Percentiles rank a stretch among this genome's conserved stretches.
Conservation (phyloP, 2,888 invertebrate species). For the Melipona bicolor region DNA sequence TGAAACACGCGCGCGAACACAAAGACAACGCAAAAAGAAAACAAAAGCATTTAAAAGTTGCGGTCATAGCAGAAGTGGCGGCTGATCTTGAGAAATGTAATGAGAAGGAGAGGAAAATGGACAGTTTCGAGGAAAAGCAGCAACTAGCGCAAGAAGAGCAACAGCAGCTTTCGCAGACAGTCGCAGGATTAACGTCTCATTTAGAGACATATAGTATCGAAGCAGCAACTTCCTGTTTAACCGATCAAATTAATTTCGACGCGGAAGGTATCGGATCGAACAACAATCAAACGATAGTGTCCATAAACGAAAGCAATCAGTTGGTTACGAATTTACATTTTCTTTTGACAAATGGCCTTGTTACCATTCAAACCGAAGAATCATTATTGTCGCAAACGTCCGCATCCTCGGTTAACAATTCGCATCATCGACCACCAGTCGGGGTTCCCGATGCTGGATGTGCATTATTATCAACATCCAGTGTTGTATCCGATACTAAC, state of each 20-base stretch:
- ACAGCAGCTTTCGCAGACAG: constrained; percentile 16
- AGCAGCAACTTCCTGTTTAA: constrained; percentile 55
- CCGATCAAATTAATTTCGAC: constrained; percentile 77
- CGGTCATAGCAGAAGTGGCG: constrained; percentile 70
- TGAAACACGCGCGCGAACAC: constrained; percentile 84
- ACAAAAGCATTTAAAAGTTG: constrained; percentile 68
- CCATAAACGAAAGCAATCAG: constrained; percentile 78
- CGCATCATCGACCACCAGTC: constrained; percentile 5
- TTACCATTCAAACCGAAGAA: constrained; percentile 84
- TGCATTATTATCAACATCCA: background rate
- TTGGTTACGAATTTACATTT: constrained; percentile 79
- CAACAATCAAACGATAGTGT: constrained; percentile 83
- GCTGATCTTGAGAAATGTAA: constrained; percentile 59
- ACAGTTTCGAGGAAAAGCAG: constrained; percentile 8
- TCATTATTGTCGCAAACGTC: constrained; percentile 71
- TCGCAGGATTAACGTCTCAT: constrained; percentile 40
- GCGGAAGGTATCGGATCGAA: constrained; percentile 76
- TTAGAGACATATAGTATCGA: constrained; percentile 66
- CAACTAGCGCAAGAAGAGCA: constrained; percentile 16
- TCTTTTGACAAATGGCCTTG: constrained; percentile 77
- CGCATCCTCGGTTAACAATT: background rate
- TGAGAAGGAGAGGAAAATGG: background rate
- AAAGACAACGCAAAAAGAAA: constrained; percentile 68
- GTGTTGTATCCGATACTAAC: background rate
- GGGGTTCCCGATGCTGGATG: constrained; percentile 6